Evolutionary conservation across 2,797 vertebrate genomes (phyloP).

Genomic region (Notamacropus eugenii): DNA sequence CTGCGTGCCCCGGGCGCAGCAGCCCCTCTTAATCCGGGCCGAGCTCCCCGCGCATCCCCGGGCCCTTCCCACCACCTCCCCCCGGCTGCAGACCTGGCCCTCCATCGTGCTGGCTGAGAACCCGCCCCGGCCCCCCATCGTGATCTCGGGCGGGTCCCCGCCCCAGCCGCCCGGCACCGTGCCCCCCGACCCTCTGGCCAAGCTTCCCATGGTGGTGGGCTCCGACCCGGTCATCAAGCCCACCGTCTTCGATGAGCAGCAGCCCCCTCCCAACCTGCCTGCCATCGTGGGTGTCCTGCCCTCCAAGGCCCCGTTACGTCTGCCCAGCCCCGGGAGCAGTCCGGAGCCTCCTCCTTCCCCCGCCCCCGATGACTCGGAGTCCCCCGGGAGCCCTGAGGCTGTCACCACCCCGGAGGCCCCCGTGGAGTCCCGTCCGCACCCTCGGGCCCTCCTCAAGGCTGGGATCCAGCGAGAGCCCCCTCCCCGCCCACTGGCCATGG

Average conservation of each 20-base stretch:
- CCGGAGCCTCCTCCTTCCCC: neutral
- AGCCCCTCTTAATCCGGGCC: neutral
- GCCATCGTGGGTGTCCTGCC: neutral
- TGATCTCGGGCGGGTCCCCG: neutral
- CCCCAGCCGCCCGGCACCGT: neutral
- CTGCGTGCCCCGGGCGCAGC: neutral
- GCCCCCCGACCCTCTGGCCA: neutral
- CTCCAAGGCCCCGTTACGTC: neutral
- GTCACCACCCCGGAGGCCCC: too few species aligned
- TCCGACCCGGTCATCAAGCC: neutral
- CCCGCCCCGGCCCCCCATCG: neutral
- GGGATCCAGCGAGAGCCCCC: too few species aligned
- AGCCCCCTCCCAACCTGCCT: neutral
- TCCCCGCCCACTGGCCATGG: too few species aligned
- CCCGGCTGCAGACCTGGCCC: neutral
- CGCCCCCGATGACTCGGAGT: too few species aligned
- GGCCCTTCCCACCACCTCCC: too few species aligned
- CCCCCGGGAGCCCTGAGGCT: too few species aligned
- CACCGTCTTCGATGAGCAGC: neutral
- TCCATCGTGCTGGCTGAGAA: neutral
- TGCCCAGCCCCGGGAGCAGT: too few species aligned
- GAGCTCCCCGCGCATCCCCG: neutral
- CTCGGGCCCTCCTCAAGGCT: too few species aligned
- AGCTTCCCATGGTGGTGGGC: neutral
- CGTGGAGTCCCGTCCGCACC: too few species aligned